These are phyloP conservation scores for Urocynchramus pylzowi DNA, from an alignment of 2,113 vertebrate genomes.

Conservation along the genomic window DNA sequence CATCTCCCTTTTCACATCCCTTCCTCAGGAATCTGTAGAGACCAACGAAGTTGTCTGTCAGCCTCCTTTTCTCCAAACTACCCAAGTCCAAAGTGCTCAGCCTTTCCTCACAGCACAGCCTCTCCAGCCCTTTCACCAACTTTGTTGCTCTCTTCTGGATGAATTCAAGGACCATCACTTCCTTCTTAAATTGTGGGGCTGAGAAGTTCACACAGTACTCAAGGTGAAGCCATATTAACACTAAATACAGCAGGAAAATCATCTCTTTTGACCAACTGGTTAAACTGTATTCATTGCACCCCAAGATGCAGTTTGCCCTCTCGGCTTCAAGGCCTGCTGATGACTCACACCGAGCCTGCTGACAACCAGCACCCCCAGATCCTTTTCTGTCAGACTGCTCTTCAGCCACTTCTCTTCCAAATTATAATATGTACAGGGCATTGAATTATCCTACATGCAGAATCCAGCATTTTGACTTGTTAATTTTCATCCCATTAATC, in stretches of 20 bases:
- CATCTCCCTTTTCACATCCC: neutral
- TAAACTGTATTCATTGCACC: neutral
- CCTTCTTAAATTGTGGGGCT: neutral
- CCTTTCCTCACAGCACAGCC: neutral
- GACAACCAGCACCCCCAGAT: neutral
- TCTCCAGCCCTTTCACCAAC: neutral
- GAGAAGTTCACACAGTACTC: neutral
- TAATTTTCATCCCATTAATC: neutral
- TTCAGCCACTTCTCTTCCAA: neutral
- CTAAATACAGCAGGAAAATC: neutral
- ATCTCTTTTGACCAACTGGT: neutral
- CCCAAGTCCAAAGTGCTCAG: neutral
- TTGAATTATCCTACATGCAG: no score
- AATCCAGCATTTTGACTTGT: neutral
- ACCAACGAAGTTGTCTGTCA: accelerated
- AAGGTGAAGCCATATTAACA: accelerated
- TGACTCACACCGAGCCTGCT: neutral
- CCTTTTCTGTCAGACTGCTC: neutral
- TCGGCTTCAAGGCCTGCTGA: neutral
- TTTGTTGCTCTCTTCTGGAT: neutral
- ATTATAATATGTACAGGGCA: accelerated
- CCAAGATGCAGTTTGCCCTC: neutral
- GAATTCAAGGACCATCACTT: neutral
- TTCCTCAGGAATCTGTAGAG: neutral
- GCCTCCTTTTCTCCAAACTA: neutral